A percentile compares a stretch with the other conserved stretches of the same genome.
phyloP scores from a whole-genome alignment of 2,888 invertebrate species.

The Podotricha telesiphe region DNA sequence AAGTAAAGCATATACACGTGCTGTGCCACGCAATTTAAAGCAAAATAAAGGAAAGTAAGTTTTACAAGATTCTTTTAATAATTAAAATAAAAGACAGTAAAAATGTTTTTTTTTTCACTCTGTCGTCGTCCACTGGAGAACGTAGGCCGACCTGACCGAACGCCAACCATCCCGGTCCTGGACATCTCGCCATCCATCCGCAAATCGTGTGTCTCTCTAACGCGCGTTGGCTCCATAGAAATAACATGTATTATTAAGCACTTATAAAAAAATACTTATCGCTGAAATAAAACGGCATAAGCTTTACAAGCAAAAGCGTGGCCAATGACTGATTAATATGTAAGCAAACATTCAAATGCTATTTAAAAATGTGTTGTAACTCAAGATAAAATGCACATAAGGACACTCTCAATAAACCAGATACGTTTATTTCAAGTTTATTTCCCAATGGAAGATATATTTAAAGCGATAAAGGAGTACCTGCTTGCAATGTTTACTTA shows the following conservation, averaged over 20 bases:
- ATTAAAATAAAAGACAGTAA: neutral
- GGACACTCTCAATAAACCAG: slow-evolving; percentile 36
- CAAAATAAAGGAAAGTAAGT: neutral
- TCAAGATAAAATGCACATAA: slow-evolving; percentile 34
- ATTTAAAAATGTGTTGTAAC: slow-evolving; percentile 37
- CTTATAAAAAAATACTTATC: slow-evolving; percentile 14
- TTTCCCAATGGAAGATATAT: slow-evolving; percentile 47
- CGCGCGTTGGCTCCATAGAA: too few species aligned
- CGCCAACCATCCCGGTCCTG: too few species aligned
- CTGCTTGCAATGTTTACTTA: slow-evolving; percentile 49
- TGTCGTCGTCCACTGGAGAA: too few species aligned
- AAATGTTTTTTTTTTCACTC: too few species aligned
- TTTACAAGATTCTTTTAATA: neutral
- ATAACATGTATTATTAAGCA: neutral
- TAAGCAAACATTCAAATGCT: slow-evolving; percentile 26
- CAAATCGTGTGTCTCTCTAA: too few species aligned
- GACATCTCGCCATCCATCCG: too few species aligned
- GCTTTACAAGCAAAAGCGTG: neutral
- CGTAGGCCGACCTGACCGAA: too few species aligned
- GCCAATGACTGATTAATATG: slow-evolving; percentile 4
- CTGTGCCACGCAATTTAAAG: neutral
- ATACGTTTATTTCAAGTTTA: slow-evolving; percentile 40
- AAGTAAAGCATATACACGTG: neutral
- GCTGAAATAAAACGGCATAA: slow-evolving; percentile 7
- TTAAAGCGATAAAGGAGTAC: slow-evolving; percentile 48